phyloP scores from a whole-genome alignment of 2,888 invertebrate genomes.

The Sacculina carcini region DNA sequence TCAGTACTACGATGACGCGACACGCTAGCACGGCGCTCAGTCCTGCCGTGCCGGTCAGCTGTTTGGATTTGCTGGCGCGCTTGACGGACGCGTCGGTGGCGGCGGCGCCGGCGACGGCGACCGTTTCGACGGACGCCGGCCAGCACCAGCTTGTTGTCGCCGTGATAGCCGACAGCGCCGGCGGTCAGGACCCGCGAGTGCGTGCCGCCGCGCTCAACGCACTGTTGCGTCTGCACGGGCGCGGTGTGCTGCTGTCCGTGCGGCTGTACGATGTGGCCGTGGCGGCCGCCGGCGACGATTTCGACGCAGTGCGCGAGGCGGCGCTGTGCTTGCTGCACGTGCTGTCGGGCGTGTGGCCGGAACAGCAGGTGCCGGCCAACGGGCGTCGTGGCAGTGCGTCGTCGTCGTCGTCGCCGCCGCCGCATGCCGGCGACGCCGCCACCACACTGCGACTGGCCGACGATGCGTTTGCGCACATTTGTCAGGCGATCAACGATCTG shows the following conservation, averaged over 20 bases:
- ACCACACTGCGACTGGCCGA: slow-evolving; percentile 72
- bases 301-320: slow-evolving; percentile 67
- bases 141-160: background rate
- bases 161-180: background rate
- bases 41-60: background rate
- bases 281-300: slow-evolving; percentile 60
- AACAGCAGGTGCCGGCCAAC: slow-evolving; percentile 34
- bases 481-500: slow-evolving; percentile 35
- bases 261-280: slow-evolving; percentile 39
- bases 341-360: slow-evolving; percentile 59
- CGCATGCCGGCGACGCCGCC: slow-evolving; percentile 40
- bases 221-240: slow-evolving; percentile 42
- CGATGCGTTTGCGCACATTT: slow-evolving; percentile 85
- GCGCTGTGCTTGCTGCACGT: slow-evolving; percentile 64
- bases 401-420: too few species aligned
- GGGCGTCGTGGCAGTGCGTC: too few species aligned
- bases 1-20: too few species aligned
- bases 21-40: too few species aligned
- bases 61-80: background rate
- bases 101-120: too few species aligned
- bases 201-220: slow-evolving; percentile 66
- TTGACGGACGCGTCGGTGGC: too few species aligned
- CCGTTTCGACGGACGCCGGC: background rate
- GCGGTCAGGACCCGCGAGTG: slow-evolving; percentile 54
- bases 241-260: slow-evolving; percentile 48